These are phyloP conservation scores for Athalia cordata DNA, from an alignment of 2,888 invertebrate genomes.

Conservation along the genomic window DNA sequence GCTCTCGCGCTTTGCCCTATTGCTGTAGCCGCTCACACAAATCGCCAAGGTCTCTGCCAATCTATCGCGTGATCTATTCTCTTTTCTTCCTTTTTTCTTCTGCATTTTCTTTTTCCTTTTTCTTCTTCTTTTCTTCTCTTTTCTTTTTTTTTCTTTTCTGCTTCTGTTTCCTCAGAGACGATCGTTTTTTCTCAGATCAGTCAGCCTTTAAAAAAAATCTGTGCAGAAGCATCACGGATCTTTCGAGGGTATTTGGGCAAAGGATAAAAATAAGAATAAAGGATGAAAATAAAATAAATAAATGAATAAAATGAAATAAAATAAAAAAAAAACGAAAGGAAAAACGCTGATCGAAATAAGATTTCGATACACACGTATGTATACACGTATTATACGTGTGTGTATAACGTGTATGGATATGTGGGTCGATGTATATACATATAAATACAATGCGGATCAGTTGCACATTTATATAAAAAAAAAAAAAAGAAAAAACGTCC, in stretches of 20 bases:
- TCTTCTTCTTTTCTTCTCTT: not conserved
- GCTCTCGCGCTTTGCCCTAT: not conserved
- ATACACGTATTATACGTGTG: too few species aligned
- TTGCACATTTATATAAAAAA: constrained; percentile 43
- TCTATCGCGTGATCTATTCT: constrained; percentile 6
- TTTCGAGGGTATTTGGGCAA: constrained; percentile 36
- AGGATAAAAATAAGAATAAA: too few species aligned
- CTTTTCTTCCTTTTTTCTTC: not conserved
- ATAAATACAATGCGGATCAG: constrained; percentile 32
- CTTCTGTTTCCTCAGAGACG: not conserved
- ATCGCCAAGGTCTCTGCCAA: constrained; percentile 36
- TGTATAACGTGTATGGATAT: too few species aligned
- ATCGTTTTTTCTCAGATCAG: not conserved
- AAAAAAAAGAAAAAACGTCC: constrained; percentile 10
- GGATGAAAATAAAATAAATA: too few species aligned
- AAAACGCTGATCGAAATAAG: constrained; percentile 51
- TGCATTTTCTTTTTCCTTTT: not conserved
- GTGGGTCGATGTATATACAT: too few species aligned
- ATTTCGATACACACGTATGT: constrained; percentile 49
- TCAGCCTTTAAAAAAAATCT: constrained; percentile 2
- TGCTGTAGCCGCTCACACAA: not conserved
- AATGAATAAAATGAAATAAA: too few species aligned
- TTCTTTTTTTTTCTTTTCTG: not conserved
- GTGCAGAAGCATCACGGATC: constrained; percentile 7
- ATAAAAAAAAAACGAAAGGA: not conserved